Conservation (phyloP, 1,140 invertebrate species). For the Cecropterus lyciades region DNA sequence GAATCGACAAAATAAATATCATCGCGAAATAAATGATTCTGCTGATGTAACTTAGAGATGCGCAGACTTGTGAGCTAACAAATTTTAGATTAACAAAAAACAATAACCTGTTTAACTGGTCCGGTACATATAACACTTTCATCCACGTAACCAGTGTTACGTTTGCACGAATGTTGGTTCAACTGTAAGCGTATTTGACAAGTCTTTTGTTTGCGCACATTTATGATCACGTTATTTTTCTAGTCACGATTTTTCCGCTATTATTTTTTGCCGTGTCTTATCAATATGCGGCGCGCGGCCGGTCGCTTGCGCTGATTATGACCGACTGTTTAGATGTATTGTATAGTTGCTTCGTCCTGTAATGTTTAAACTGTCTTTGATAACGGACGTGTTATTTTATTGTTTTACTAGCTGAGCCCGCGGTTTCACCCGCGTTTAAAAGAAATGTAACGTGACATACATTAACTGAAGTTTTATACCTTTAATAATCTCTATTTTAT, state of each 20-base stretch:
- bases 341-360: conserved; percentile 22
- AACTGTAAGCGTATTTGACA: neutral
- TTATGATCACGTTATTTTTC: conserved; percentile 9
- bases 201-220: conserved; percentile 5
- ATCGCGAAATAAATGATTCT: too few species aligned
- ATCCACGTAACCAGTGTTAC: conserved; percentile 14
- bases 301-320: conserved; percentile 38
- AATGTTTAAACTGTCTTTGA: conserved; percentile 42
- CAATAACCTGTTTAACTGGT: conserved; percentile 21
- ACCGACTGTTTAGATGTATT: conserved; percentile 33
- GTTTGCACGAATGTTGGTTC: conserved; percentile 1
- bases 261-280: conserved; percentile 11
- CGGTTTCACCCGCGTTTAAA: too few species aligned
- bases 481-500: too few species aligned
- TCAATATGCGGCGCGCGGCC: conserved; percentile 24
- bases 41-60: neutral
- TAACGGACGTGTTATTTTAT: conserved; percentile 40
- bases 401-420: too few species aligned
- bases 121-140: neutral
- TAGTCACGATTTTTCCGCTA: conserved; percentile 37
- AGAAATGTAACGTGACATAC: too few species aligned
- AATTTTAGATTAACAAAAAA: conserved; percentile 5
- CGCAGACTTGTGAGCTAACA: neutral
- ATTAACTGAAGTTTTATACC: too few species aligned
- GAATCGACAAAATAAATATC: too few species aligned